Conservation (phyloP, 2,113 vertebrate species). For the Clarias macrocephalus region DNA sequence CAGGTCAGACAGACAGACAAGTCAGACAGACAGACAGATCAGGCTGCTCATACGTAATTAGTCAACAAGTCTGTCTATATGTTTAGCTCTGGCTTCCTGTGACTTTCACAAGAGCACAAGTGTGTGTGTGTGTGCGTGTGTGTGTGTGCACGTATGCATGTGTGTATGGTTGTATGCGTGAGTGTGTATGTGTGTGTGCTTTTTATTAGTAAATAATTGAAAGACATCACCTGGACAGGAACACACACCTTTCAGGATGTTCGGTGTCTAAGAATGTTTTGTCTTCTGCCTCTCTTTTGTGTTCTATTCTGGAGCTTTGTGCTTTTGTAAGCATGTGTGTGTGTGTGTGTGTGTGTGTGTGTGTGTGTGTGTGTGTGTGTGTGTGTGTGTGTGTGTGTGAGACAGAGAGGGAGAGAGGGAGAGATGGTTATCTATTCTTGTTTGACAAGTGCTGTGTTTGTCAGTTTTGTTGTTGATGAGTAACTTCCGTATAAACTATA, state of each 20-base stretch:
- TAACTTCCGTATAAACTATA: constrained; percentile 37
- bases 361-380: neutral
- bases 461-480: constrained; percentile 32
- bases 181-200: neutral
- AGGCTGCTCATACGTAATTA: neutral
- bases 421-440: neutral
- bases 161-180: neutral
- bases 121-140: neutral
- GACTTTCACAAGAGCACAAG: neutral
- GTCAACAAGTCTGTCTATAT: neutral
- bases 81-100: neutral
- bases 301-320: neutral
- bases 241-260: constrained; percentile 38
- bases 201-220: neutral
- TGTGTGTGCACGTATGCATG: neutral
- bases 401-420: neutral
- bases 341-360: neutral
- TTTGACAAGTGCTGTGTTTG: constrained; percentile 21
- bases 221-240: constrained; percentile 7
- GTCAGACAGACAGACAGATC: neutral
- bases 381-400: neutral
- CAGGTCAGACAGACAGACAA: neutral
- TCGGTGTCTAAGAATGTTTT: constrained; percentile 3
- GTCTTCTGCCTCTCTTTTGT: constrained; percentile 6
- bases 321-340: neutral